Base-by-base conservation (phyloP, 2,797 vertebrate genomes). In the Falco peregrinus region DNA sequence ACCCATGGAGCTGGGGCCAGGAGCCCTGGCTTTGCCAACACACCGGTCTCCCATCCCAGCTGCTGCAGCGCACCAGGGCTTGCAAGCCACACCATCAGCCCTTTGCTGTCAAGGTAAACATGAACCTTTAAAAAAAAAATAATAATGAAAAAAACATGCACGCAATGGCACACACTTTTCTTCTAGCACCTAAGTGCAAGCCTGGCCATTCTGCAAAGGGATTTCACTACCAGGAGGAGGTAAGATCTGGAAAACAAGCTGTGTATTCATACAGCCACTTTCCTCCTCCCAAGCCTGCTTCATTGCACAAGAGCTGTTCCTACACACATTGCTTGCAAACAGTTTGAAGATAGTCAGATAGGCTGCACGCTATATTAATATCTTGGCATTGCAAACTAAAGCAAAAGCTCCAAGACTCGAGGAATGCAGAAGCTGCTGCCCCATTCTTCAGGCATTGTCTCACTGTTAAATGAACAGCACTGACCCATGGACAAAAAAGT, bases 61-160 rank as follows among this genome's bases (percentile, higher is more conserved):
- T n/a, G 21, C 59, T 68, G 10, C 2, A 5, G 22, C 22, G 11
- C 21, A 21, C 47, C 17, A n/a, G 22, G 13, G 13, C 18, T 67
- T 51, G 33, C 2, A 4, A 33, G 13, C 4, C 29, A 41, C 20
- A 13, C 3, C 0, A 0, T 50, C 75, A 67, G 16, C 31, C 19
- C 26, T 50, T n/a, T 83, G 60, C 33, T 39, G 17, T 39, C 5
- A 8, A 50, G 16, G 13, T 21, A 78, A 81, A 61, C 11, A 15
- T 2, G 56, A 71, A 15, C 3, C 1, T 3, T 3, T 3, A 8
- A 26, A 26, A 26, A 43, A 41, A 39, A 41, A 39, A 39, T 11
- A 39, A 39, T 11, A 29, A 19, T 4, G 5, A 37, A 74, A 48
- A 48, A 50, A 0, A 0, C 7, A 61, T 56, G 6, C 20, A 33